Percentiles rank a stretch among this genome's conserved stretches.
phyloP scores from a whole-genome alignment of 23 tunicate species.

The Clavelina lepadiformis region DNA sequence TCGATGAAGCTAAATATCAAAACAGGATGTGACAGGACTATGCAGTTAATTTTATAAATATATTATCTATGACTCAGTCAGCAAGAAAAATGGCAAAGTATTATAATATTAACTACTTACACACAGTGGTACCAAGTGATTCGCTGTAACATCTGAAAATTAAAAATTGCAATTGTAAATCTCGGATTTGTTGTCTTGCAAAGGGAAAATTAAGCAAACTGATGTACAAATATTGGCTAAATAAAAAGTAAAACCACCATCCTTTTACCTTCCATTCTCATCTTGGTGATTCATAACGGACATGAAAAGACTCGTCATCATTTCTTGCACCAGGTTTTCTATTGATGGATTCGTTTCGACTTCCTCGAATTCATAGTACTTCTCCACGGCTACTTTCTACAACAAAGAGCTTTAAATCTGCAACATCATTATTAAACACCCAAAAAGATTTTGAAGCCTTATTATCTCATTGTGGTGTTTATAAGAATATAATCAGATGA shows the following conservation, averaged over 20 bases:
- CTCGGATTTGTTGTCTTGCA: no score
- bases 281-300: conserved; percentile 80
- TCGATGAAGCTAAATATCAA: no score
- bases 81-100: no score
- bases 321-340: conserved; percentile 58
- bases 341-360: conserved; percentile 22
- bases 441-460: not conserved
- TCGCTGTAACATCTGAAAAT: conserved; percentile 74
- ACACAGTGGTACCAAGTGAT: conserved; percentile 8
- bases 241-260: not conserved
- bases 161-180: not conserved
- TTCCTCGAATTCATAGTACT: conserved; percentile 23
- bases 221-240: not conserved
- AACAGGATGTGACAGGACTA: no score
- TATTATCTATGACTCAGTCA: no score
- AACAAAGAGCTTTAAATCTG: no score
- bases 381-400: conserved; percentile 79
- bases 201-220: no score
- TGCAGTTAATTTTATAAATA: no score
- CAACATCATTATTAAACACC: no score
- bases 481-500: not conserved
- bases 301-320: conserved; percentile 63
- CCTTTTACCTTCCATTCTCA: conserved; percentile 67
- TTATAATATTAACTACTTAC: no score
- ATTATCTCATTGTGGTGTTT: no score